phyloP scores from a whole-genome alignment of 2,113 vertebrate species.

The Callipepla californica region DNA sequence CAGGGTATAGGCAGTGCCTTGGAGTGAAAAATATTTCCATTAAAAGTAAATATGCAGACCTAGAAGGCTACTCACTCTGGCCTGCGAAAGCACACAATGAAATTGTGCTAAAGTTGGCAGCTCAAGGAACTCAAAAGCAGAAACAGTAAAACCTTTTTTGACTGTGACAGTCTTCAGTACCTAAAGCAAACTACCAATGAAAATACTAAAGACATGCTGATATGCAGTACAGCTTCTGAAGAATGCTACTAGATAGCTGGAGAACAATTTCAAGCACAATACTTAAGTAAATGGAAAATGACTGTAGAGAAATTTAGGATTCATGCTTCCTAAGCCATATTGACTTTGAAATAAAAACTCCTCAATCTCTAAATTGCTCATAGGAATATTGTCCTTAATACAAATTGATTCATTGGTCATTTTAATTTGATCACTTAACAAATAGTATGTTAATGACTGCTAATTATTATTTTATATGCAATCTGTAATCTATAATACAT shows the following conservation, averaged over 20 bases:
- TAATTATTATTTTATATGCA: neutral
- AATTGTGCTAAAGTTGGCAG: neutral
- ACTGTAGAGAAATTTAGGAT: neutral
- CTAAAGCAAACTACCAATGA: neutral
- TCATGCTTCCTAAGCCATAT: neutral
- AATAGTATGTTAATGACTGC: neutral
- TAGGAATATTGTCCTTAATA: neutral
- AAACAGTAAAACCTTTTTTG: neutral
- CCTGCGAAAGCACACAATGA: neutral
- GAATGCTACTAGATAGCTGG: neutral
- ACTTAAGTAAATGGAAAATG: neutral
- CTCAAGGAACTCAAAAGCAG: neutral
- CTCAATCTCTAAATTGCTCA: neutral
- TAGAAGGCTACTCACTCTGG: neutral
- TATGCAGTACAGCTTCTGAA: neutral
- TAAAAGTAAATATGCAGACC: neutral
- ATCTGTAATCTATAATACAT: neutral
- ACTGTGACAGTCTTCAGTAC: neutral
- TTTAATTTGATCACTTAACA: neutral
- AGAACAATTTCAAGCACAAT: neutral
- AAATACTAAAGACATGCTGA: neutral
- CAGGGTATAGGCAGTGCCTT: neutral
- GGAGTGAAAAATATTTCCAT: neutral
- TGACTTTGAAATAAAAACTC: neutral
- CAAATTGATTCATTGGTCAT: neutral